phyloP scores from a whole-genome alignment of 2,888 invertebrate species.

The Deilephila porcellus region DNA sequence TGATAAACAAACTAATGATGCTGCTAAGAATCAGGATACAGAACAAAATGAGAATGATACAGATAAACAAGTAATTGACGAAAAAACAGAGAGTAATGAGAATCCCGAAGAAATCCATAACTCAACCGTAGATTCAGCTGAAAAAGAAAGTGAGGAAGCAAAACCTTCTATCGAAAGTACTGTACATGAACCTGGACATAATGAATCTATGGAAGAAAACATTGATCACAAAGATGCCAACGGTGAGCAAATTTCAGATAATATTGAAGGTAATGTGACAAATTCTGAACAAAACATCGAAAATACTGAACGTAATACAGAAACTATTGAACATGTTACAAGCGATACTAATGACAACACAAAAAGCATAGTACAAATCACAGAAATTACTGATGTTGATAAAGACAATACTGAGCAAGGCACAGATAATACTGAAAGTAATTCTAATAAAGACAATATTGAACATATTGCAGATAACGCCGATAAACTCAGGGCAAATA shows the following conservation, averaged over 20 bases:
- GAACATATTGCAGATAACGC: slow-evolving; percentile 14
- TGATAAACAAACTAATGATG: slow-evolving; percentile 33
- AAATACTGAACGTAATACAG: slow-evolving; percentile 36
- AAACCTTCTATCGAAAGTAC: not conserved
- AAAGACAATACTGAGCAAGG: slow-evolving; percentile 40
- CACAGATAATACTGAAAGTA: slow-evolving; percentile 31
- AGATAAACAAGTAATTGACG: not conserved
- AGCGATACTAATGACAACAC: slow-evolving; percentile 39
- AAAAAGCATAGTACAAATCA: slow-evolving; percentile 37
- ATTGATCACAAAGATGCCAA: slow-evolving; percentile 34
- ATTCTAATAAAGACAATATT: not conserved
- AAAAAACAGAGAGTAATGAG: slow-evolving; percentile 35
- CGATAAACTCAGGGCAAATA: not conserved
- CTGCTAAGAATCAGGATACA: slow-evolving; percentile 33
- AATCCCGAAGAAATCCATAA: slow-evolving; percentile 38
- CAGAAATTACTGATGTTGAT: not conserved
- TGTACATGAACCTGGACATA: slow-evolving; percentile 31
- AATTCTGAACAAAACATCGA: slow-evolving; percentile 41
- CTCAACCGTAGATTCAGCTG: slow-evolving; percentile 35
- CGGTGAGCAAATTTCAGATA: slow-evolving; percentile 28
- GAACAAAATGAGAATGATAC: slow-evolving; percentile 33
- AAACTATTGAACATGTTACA: slow-evolving; percentile 32
- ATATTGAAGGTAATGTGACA: slow-evolving; percentile 33
- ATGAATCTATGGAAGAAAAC: slow-evolving; percentile 30
- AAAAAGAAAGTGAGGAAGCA: slow-evolving; percentile 41